Base-by-base conservation (phyloP, 1,140 invertebrate genomes). In the Diabrotica undecimpunctata region DNA sequence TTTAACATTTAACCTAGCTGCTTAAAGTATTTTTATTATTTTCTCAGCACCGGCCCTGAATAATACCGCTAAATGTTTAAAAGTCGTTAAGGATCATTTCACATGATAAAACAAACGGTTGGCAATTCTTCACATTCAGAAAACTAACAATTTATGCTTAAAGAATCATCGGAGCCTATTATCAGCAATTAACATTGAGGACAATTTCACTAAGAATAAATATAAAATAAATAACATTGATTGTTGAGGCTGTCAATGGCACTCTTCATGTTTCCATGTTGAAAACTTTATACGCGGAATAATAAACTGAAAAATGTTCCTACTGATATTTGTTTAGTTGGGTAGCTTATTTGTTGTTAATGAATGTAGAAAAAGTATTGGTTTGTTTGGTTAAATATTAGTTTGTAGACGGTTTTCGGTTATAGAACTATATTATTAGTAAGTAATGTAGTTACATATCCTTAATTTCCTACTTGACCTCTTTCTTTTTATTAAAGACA, bases 131-230 rank as follows among this genome's bases (percentile, higher is more conserved):
- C 25, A 25, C 25, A 25, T 25, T 25, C 25, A 25, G 25, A 46
- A 46, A n/a, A 46, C 41, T 10, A 46, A 46, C 41, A n/a, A 46
- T 46, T 8, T 46, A 46, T 46, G 41, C 5, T n/a, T 66, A 70
- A 68, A 68, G 55, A 68, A 70, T 68, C 46, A 62, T 11, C 54
- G 54, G 58, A 67, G 63, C 58, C 68, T 62, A 73, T 73, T 71
- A 71, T 64, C 66, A 66, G 68, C 66, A 71, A 72, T 73, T 73
- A 73, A 73, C 70, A 71, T 73, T 71, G 66, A 71, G 52, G 68
- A 62, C 63, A 71, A 73, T 73, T 73, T 72, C 64, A 66, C 68
- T 68, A 68, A 54, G 68, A 70, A 71, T 73, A 71, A 71, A 73
- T 73, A 71, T 72, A 67, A 71, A 71, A 71, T 73, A 69, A 70